Evolutionary conservation across 2,888 invertebrate genomes (phyloP).

Genomic region (Cephus rjabovi): DNA sequence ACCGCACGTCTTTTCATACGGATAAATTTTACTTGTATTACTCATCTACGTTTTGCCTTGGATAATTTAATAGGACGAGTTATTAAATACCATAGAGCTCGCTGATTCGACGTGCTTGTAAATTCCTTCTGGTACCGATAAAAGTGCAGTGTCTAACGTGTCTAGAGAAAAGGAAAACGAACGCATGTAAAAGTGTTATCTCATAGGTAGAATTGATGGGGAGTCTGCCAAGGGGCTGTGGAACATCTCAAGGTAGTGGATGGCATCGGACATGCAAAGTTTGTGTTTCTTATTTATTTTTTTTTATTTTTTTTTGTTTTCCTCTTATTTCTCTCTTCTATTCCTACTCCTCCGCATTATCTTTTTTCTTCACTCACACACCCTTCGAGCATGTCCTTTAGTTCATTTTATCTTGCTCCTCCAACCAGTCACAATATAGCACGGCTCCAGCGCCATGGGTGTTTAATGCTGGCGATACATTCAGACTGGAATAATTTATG

Average conservation of each 20-base stretch:
- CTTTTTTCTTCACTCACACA: not conserved
- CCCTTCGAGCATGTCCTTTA: not conserved
- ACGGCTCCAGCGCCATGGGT: not conserved
- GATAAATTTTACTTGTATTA: not conserved
- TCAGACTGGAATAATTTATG: not conserved
- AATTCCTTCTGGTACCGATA: not conserved
- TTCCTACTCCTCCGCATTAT: not conserved
- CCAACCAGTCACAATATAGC: not conserved
- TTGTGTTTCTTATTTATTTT: not conserved
- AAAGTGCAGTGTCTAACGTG: not conserved
- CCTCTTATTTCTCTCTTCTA: not conserved
- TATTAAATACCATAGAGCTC: not conserved
- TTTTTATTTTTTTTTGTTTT: not conserved
- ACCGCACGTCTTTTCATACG: not conserved
- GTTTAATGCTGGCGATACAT: not conserved
- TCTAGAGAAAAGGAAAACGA: not conserved
- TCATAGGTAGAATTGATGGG: not conserved
- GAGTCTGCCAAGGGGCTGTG: not conserved
- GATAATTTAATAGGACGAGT: not conserved
- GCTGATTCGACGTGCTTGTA: not conserved
- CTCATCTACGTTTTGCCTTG: not conserved
- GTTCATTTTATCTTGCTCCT: not conserved
- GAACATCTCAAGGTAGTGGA: not conserved
- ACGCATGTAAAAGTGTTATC: not conserved
- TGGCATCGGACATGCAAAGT: not conserved